Conservation (phyloP, 2,797 vertebrate species). For the Chiloscyllium punctatum region DNA sequence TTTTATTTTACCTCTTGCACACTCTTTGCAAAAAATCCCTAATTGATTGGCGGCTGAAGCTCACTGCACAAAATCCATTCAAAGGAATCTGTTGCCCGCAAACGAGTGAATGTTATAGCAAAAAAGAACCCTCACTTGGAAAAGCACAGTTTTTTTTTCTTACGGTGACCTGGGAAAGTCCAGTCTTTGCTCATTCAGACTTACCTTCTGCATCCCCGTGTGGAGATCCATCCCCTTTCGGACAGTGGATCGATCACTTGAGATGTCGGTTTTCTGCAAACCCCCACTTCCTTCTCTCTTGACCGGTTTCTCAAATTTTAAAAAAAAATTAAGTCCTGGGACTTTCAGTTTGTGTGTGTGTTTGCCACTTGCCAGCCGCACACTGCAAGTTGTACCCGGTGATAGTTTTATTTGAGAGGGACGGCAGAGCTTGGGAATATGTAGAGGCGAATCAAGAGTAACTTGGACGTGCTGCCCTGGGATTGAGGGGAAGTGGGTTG, state of each 20-base stretch:
- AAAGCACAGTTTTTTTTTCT: background rate
- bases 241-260: background rate
- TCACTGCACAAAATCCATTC: background rate
- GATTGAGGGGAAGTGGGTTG: background rate
- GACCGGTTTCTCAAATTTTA: background rate
- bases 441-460: background rate
- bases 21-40: background rate
- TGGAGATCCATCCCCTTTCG: background rate
- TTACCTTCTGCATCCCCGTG: conserved; percentile 25
- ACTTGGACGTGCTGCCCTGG: background rate
- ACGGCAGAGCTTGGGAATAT: background rate
- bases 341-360: background rate
- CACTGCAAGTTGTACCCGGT: background rate
- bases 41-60: background rate
- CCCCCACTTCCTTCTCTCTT: background rate
- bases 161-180: background rate
- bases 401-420: conserved; percentile 23
- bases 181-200: background rate
- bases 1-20: background rate
- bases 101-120: too few relatives aligned
- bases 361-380: background rate
- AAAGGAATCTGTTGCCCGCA: too few relatives aligned
- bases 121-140: background rate
- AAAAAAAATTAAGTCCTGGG: too few relatives aligned
- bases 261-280: background rate